These are phyloP conservation scores for Halesus radiatus DNA, from an alignment of 1,140 invertebrate genomes.

Conservation along the genomic window DNA sequence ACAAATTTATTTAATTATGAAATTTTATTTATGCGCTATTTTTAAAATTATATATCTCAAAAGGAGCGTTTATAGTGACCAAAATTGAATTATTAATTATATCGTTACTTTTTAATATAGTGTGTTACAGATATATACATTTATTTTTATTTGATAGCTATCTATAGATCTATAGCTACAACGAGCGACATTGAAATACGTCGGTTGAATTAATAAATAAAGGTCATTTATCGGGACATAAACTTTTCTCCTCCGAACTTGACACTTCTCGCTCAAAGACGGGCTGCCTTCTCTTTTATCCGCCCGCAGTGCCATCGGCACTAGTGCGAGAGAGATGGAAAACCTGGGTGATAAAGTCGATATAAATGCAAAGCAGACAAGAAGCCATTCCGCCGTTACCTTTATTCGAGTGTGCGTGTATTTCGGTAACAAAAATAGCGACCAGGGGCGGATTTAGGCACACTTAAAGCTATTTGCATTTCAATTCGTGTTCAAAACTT, in stretches of 20 bases:
- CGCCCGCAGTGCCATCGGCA: neutral
- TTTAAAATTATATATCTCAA: too few relatives aligned
- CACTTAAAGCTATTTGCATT: neutral
- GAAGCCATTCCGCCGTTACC: conserved; percentile 46
- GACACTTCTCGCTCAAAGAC: conserved; percentile 27
- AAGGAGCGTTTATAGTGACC: too few relatives aligned
- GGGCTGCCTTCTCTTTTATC: conserved; percentile 22
- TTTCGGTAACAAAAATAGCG: neutral
- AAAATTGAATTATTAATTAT: too few relatives aligned
- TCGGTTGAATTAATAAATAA: conserved; percentile 17
- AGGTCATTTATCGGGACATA: conserved; percentile 9
- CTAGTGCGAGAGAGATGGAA: conserved; percentile 26
- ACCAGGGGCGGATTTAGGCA: conserved; percentile 23
- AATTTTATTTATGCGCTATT: too few relatives aligned
- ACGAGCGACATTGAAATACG: neutral
- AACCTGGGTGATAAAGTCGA: conserved; percentile 54
- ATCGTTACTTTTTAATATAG: too few relatives aligned
- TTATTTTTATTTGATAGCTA: too few relatives aligned
- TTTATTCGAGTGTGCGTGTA: conserved; percentile 33
- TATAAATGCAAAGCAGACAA: conserved; percentile 54
- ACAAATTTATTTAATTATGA: too few relatives aligned
- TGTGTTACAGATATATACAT: too few relatives aligned
- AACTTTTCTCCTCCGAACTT: conserved; percentile 21
- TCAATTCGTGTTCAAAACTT: neutral
- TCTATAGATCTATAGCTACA: too few relatives aligned